A percentile compares a stretch with the other conserved stretches of the same genome.
Conservation (phyloP, 2,113 vertebrate genomes). For the Dermatemys mawii region DNA sequence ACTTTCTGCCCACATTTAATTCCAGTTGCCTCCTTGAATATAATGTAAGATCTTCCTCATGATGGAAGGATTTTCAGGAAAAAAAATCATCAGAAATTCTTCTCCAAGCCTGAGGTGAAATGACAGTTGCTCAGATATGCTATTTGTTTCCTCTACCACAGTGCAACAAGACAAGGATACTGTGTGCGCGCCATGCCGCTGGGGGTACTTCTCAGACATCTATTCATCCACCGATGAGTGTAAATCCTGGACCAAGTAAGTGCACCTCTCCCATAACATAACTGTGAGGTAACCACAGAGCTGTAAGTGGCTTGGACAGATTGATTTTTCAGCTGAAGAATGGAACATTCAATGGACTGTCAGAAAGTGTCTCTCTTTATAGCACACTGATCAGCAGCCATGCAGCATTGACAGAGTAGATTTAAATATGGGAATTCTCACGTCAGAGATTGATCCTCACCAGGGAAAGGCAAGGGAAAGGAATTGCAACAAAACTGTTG, state of each 20-base stretch:
- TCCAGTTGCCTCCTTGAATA: neutral
- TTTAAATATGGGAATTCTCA: neutral
- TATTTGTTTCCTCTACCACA: conserved; percentile 55
- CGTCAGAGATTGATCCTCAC: neutral
- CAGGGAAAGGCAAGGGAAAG: neutral
- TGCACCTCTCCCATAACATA: neutral
- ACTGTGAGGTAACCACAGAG: neutral
- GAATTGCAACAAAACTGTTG: neutral
- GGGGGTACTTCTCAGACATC: conserved; percentile 86
- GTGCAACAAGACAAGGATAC: conserved; percentile 81
- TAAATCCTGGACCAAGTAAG: conserved; percentile 93
- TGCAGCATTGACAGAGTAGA: neutral
- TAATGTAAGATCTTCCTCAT: neutral
- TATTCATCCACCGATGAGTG: conserved; percentile 81
- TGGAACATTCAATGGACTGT: rapidly evolving
- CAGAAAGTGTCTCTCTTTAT: neutral
- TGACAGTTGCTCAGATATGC: neutral
- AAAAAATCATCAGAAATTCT: neutral
- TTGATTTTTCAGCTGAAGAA: neutral
- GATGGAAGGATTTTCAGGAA: neutral
- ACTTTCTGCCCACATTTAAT: neutral
- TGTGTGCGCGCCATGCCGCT: conserved; percentile 75
- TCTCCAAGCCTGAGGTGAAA: neutral
- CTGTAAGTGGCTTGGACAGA: neutral
- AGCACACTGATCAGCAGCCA: neutral